Conservation (phyloP, 1,140 invertebrate species). For the Charaxes varanes region DNA sequence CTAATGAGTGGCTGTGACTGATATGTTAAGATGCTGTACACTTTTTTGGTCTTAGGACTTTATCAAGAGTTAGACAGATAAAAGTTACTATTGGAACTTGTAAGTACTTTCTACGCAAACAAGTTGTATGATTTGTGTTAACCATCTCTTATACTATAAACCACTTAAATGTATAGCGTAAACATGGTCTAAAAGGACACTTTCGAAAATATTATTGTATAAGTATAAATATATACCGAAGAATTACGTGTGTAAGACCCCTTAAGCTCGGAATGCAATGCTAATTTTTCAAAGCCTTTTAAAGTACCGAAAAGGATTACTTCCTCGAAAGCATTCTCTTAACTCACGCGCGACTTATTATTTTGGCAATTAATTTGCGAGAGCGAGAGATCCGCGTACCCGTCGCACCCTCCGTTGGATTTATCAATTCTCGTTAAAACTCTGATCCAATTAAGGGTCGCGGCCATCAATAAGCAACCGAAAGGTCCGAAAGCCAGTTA, state of each 20-base stretch:
- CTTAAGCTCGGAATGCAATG: no score
- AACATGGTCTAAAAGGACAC: no score
- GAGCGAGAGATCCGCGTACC: slow-evolving; percentile 28
- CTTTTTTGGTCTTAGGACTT: no score
- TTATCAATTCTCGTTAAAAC: slow-evolving; percentile 66
- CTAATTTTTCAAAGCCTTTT: neutral
- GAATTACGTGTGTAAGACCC: no score
- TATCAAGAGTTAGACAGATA: no score
- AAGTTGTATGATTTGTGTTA: no score
- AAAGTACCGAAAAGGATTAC: neutral
- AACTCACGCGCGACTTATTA: slow-evolving; percentile 16
- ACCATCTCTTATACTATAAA: no score
- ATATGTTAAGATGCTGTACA: neutral
- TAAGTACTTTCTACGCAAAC: no score
- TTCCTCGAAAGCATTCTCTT: slow-evolving; percentile 19
- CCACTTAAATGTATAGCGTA: no score
- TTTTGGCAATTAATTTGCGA: slow-evolving; percentile 37
- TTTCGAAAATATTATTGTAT: no score
- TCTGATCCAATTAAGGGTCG: slow-evolving; percentile 64
- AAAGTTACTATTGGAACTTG: no score
- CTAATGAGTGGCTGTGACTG: slow-evolving; percentile 30
- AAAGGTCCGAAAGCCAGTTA: slow-evolving; percentile 40
- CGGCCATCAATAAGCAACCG: slow-evolving; percentile 61
- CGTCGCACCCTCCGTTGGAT: slow-evolving; percentile 33
- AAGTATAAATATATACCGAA: no score